Evolutionary conservation across 2,888 invertebrate species (phyloP), one percentile per base, ranked within the genome.

Genomic region (Ichneumon xanthorius): DNA sequence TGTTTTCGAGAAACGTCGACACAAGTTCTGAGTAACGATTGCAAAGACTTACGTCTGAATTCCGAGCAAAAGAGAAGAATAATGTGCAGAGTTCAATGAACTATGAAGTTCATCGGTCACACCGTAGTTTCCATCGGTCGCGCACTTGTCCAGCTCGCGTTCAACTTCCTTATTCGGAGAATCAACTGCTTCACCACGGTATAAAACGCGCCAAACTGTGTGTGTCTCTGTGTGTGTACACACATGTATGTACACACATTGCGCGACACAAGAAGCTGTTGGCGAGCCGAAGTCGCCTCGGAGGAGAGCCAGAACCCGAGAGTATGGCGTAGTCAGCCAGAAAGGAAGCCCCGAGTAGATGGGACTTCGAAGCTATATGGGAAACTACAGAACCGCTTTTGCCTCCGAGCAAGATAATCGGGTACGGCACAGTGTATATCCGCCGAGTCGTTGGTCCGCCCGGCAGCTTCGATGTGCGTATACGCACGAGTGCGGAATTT

Each of bases 141-240:
- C 86, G 89, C 92, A 92, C 92, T 92, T 93, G 92, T 93, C 92
- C 80, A 73, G 45, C 68, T 90, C 90, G 87, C 87, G 88, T 86
- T 82, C 88, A 91, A 92, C 92, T 92, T 89, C 93, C 92, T 92
- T 93, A 93, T 93, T 92, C 90, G 91, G 92, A 87, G 86, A 85
- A 90, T 89, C 89, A 88, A 86, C 80, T 33, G 78, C 82, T 77
- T 63, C 16, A 22, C 19, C 50, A 11, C 58, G 19, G 45, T 71
- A 37, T 37, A 48, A 22, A 45, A 22, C 40, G 26, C 22, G 53
- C 33, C 48, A 40, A 7, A 22, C 14, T 14, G 3, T 16, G 16
- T 45, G 11, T 4, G 45, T 45, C 14, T 2, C 14, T 16, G 16
- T 67, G 45, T 37, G 7, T 61, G 48, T 26, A 37, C 22, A 45